Evolutionary conservation across 2,113 vertebrate species (phyloP), one percentile per base, ranked within the genome.

Genomic region (Megalops atlanticus): DNA sequence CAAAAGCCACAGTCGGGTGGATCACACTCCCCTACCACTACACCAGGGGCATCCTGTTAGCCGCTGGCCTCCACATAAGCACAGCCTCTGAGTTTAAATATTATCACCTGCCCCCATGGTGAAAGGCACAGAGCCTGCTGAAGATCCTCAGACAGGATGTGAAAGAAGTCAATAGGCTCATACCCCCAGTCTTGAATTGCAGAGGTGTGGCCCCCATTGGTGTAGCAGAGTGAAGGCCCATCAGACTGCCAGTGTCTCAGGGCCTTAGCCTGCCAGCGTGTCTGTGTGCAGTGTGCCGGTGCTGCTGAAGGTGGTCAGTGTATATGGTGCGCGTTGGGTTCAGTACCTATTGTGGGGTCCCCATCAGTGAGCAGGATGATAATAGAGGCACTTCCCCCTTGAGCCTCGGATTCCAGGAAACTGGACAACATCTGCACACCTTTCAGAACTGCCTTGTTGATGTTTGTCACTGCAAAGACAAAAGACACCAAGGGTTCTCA

Each of bases 311-410:
- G n/a, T n/a, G n/a, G n/a, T n/a, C n/a, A n/a, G n/a, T n/a, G n/a
- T n/a, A n/a, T n/a, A n/a, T n/a, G n/a, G n/a, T n/a, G n/a, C n/a
- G n/a, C n/a, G n/a, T n/a, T n/a, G n/a, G n/a, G n/a, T 64, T 64
- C 24, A 88, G 86, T 87, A 97, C 98, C 96, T 82, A 77, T 0
- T 0, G 95, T 98, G 75, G 97, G 95, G 0, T 95, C 92, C 86
- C 98, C 97, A 52, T 99, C 98, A 0, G 97, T 99, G 89, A 99
- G 91, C 87, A 98, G 94, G 84, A 99, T 96, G 80, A 99, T 87
- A 43, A 97, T 94, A 16, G 97, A 96, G 0, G 94, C 94, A 0
- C 95, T 95, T 77, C 94, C 94, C 52, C 91, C 86, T 7, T 93
- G 91, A 40, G 74, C 5, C 6, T 93, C 84, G 31, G n/a, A 31